Conservation (phyloP, 2,888 invertebrate species). For the Leptogaster cylindrica region DNA sequence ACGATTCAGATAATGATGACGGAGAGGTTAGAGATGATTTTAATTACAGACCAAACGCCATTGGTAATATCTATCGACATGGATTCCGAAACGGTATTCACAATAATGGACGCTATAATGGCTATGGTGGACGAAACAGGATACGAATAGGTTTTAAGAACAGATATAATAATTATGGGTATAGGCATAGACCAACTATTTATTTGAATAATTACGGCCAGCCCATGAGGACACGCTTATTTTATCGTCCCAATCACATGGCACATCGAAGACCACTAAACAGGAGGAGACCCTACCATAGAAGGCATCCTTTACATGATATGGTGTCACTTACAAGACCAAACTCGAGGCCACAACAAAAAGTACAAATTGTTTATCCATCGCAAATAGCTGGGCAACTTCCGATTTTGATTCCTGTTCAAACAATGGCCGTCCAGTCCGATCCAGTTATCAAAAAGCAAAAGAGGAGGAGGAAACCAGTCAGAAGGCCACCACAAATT, state of each 20-base stretch:
- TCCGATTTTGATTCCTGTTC: constrained; percentile 41
- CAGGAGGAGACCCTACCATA: not conserved
- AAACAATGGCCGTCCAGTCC: not conserved
- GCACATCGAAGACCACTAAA: not conserved
- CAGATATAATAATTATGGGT: not conserved
- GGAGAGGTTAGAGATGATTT: constrained; percentile 7
- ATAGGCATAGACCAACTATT: not conserved
- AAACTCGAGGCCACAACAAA: constrained; percentile 17
- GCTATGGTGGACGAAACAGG: not conserved
- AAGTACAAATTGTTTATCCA: constrained; percentile 33
- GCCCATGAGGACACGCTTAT: not conserved
- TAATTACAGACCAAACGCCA: not conserved
- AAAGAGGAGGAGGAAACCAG: not conserved
- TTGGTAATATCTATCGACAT: constrained; percentile 10
- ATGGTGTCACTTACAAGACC: not conserved
- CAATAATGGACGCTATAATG: not conserved
- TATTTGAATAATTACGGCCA: not conserved
- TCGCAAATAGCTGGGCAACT: constrained; percentile 37
- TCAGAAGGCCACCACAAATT: not conserved
- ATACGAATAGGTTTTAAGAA: not conserved
- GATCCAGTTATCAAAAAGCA: constrained; percentile 19
- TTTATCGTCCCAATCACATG: not conserved
- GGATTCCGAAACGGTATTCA: constrained; percentile 14
- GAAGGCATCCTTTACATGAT: not conserved
- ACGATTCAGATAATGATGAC: not conserved